A percentile compares a stretch with the other conserved stretches of the same genome.
Conservation (phyloP, 2,888 invertebrate species). For the Endotricha flammealis region DNA sequence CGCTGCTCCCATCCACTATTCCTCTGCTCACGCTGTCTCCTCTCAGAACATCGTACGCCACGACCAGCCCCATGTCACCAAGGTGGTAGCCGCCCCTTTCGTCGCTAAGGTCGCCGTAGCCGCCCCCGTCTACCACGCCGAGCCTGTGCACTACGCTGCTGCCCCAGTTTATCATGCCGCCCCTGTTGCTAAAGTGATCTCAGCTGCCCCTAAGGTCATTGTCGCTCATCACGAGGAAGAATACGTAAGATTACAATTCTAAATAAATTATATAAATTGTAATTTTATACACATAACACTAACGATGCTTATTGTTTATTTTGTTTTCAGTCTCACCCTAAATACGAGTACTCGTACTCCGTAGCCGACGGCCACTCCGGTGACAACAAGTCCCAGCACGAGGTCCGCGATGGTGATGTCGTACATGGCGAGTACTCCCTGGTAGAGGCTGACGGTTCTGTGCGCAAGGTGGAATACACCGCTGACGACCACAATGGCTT, state of each 20-base stretch:
- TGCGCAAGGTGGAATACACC: conserved; percentile 72
- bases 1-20: conserved; percentile 28
- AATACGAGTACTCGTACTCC: conserved; percentile 77
- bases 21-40: conserved; percentile 32
- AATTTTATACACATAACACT: not conserved
- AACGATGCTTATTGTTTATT: not conserved
- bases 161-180: conserved; percentile 35
- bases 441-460: conserved; percentile 72
- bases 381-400: conserved; percentile 72
- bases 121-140: conserved; percentile 28
- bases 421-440: conserved; percentile 67
- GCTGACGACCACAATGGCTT: conserved; percentile 72
- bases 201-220: conserved; percentile 32
- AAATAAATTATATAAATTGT: not conserved
- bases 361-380: conserved; percentile 77
- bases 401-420: conserved; percentile 50
- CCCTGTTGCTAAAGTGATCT: conserved; percentile 36
- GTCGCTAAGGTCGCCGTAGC: conserved; percentile 35
- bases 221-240: conserved; percentile 39
- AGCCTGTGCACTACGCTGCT: conserved; percentile 32
- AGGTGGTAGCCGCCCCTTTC: conserved; percentile 31
- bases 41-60: conserved; percentile 58
- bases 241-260: conserved; percentile 35
- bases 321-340: conserved; percentile 61
- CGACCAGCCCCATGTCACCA: conserved; percentile 38